These are phyloP conservation scores for Lymantria dispar DNA, from an alignment of 2,888 invertebrate genomes.

Conservation along the genomic window DNA sequence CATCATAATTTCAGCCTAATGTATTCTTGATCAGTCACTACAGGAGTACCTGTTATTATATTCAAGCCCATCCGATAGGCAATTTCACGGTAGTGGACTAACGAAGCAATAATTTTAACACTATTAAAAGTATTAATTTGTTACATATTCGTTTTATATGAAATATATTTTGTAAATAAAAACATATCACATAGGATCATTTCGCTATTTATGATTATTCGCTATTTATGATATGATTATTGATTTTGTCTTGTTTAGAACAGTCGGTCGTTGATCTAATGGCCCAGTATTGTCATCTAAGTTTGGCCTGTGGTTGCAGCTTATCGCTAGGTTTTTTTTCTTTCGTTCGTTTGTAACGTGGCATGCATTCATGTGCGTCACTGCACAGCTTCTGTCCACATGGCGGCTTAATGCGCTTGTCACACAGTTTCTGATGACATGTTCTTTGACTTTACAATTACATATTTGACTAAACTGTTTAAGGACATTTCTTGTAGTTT, in stretches of 20 bases:
- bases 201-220: constrained; percentile 4
- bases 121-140: not conserved
- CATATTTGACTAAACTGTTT: no score
- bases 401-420: constrained; percentile 23
- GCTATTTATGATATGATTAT: constrained; percentile 10
- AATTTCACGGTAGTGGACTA: no score
- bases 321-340: constrained; percentile 14
- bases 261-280: constrained; percentile 16
- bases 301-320: constrained; percentile 6
- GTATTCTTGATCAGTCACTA: no score
- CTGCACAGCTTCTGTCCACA: constrained; percentile 39
- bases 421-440: constrained; percentile 14
- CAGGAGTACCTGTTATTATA: not conserved
- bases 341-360: constrained; percentile 12
- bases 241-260: constrained; percentile 13
- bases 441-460: no score
- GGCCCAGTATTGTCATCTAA: constrained; percentile 14
- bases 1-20: no score
- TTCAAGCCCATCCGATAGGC: no score
- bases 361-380: constrained; percentile 35
- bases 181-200: not conserved
- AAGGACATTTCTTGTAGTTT: no score
- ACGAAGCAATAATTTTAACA: not conserved
- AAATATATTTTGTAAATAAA: not conserved
- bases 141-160: not conserved